Conservation (phyloP, 2,888 invertebrate species). For the Polyommatus iphigenia region DNA sequence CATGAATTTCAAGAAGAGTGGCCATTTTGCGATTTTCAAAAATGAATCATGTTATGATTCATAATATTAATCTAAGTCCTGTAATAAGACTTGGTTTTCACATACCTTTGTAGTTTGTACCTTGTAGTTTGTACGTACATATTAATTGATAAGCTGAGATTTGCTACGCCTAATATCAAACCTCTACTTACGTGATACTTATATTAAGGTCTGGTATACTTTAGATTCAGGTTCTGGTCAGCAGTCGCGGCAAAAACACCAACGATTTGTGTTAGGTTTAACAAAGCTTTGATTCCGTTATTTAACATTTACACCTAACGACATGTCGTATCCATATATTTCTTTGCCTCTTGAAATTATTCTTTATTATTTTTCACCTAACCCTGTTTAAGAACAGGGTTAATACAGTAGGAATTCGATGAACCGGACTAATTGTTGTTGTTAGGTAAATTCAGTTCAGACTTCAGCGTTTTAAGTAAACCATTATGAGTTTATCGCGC, state of each 20-base stretch:
- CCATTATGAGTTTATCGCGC: too few relatives aligned
- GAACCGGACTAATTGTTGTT: too few relatives aligned
- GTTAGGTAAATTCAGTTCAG: too few relatives aligned
- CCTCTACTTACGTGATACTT: neutral
- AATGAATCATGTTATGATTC: too few relatives aligned
- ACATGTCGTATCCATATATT: neutral
- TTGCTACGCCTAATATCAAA: neutral
- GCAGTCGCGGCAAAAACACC: conserved; percentile 6
- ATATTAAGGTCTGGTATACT: neutral
- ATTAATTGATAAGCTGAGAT: neutral
- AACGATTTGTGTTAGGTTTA: conserved; percentile 23
- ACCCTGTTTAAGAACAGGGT: neutral
- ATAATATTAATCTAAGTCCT: too few relatives aligned
- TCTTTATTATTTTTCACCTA: neutral
- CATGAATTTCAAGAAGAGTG: too few relatives aligned
- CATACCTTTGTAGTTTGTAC: neutral
- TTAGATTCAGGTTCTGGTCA: neutral
- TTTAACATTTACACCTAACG: neutral
- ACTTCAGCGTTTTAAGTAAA: too few relatives aligned
- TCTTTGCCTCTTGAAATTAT: too few relatives aligned
- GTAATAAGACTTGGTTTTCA: too few relatives aligned
- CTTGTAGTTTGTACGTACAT: neutral
- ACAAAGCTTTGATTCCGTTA: conserved; percentile 22
- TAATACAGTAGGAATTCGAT: too few relatives aligned
- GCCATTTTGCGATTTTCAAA: too few relatives aligned